Evolutionary conservation across 2,888 invertebrate genomes (phyloP).

Genomic region (Abscondita cerata): DNA sequence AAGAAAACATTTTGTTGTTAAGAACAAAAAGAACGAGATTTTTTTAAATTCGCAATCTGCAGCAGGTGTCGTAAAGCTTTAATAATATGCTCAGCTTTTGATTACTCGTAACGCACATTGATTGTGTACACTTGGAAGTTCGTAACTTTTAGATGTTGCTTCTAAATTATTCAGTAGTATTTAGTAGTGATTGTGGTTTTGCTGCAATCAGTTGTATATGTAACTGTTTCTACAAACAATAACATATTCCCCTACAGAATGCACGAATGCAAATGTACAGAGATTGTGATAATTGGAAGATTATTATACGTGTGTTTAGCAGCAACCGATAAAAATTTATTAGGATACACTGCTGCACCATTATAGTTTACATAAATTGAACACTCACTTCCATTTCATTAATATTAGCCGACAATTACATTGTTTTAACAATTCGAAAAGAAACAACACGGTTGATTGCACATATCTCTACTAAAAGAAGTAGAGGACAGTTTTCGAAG

Average conservation of each 20-base stretch:
- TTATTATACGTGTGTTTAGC: constrained; percentile 34
- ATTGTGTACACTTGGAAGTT: constrained; percentile 19
- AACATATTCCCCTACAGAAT: constrained; percentile 37
- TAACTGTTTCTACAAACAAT: constrained; percentile 45
- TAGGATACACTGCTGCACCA: not conserved
- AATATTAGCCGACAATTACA: no score
- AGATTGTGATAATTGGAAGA: constrained; percentile 48
- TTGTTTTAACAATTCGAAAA: no score
- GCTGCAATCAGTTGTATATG: constrained; percentile 48
- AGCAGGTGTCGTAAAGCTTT: constrained; percentile 12
- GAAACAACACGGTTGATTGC: no score
- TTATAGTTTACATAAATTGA: no score
- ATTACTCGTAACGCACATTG: constrained; percentile 19
- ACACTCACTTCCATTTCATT: no score
- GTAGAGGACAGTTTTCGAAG: no score
- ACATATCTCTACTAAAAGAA: no score
- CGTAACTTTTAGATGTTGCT: constrained; percentile 23
- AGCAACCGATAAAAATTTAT: constrained; percentile 1
- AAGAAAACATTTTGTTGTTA: constrained; percentile 3
- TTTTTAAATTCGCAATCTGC: constrained; percentile 1
- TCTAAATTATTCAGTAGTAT: constrained; percentile 44
- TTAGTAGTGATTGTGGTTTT: constrained; percentile 48
- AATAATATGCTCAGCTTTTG: constrained; percentile 16
- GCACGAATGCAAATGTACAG: constrained; percentile 21
- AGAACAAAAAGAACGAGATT: not conserved